Percentiles rank a stretch among this genome's conserved stretches.
Evolutionary conservation across 2,888 invertebrate genomes (phyloP).

Genomic region (Pyrocoelia pectoralis): DNA sequence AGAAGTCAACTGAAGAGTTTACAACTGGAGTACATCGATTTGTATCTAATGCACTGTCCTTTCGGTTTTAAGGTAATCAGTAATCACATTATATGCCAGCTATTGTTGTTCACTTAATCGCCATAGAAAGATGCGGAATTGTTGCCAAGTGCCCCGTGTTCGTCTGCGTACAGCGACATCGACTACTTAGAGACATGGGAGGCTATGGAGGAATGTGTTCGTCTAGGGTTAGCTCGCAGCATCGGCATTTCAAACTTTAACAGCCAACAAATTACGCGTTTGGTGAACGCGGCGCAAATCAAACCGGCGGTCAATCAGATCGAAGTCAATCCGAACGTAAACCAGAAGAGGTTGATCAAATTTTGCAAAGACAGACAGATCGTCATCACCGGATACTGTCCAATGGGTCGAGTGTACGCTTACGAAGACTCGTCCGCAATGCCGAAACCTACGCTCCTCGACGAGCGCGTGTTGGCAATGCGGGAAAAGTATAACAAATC

Average conservation of each 20-base stretch:
- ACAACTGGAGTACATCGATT: constrained; percentile 53
- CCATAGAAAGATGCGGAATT: constrained; percentile 62
- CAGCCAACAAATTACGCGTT: constrained; percentile 69
- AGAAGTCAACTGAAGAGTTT: constrained; percentile 49
- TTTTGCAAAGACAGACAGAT: constrained; percentile 73
- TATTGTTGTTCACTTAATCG: no score
- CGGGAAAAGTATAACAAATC: constrained; percentile 70
- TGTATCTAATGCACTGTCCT: constrained; percentile 57
- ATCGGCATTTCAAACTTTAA: constrained; percentile 87
- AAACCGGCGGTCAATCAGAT: constrained; percentile 72
- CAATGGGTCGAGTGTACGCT: constrained; percentile 70
- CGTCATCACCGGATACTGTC: constrained; percentile 75
- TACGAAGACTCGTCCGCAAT: constrained; percentile 59
- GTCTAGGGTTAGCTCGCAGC: constrained; percentile 69
- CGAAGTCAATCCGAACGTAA: constrained; percentile 71
- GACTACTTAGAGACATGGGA: constrained; percentile 78
- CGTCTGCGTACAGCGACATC: constrained; percentile 62
- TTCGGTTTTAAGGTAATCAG: constrained; percentile 56
- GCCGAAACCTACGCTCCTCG: constrained; percentile 64
- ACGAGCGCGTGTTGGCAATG: constrained; percentile 63
- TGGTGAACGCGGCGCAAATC: constrained; percentile 66
- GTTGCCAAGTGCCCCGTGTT: constrained; percentile 60
- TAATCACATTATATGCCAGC: no score
- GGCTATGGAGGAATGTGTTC: constrained; percentile 76
- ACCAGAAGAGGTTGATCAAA: constrained; percentile 72